These are phyloP conservation scores for Hemithea aestivaria DNA, from an alignment of 2,888 invertebrate species.

Conservation along the genomic window DNA sequence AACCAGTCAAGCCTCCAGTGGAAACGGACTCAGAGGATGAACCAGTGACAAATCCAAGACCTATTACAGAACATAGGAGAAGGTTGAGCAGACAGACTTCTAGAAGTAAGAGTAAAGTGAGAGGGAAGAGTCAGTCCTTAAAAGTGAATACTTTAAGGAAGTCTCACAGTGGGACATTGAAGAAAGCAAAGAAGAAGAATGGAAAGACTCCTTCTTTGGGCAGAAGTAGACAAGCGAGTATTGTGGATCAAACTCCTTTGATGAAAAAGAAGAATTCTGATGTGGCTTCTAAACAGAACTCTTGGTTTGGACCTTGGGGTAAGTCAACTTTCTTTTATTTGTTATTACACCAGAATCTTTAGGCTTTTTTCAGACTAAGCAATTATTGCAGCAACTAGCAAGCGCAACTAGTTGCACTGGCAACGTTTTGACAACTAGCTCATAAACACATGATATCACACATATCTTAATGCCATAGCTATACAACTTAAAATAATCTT, in stretches of 20 bases:
- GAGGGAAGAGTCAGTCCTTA: slow-evolving; percentile 68
- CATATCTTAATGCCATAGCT: no score
- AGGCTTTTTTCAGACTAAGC: no score
- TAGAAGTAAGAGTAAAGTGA: slow-evolving; percentile 67
- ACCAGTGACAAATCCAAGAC: slow-evolving; percentile 52
- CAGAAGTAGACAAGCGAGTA: slow-evolving; percentile 66
- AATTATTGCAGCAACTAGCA: no score
- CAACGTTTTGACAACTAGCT: no score
- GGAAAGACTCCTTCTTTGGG: slow-evolving; percentile 50
- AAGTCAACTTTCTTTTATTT: slow-evolving; percentile 30
- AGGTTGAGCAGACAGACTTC: slow-evolving; percentile 69
- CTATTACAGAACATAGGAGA: slow-evolving; percentile 59
- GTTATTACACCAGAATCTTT: no score
- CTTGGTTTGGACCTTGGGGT: slow-evolving; percentile 67
- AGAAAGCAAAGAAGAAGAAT: slow-evolving; percentile 67
- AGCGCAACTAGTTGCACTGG: no score
- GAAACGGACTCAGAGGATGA: slow-evolving; percentile 69
- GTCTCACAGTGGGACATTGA: slow-evolving; percentile 69
- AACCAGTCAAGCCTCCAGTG: slow-evolving; percentile 37
- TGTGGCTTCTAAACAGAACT: slow-evolving; percentile 54
- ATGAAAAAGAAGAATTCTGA: slow-evolving; percentile 62
- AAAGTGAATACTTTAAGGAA: slow-evolving; percentile 69
- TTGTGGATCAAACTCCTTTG: slow-evolving; percentile 60
- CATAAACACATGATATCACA: no score
- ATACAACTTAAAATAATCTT: no score